Evolutionary conservation across 2,797 vertebrate species (phyloP).

Genomic region (Rhinoraja longicauda): DNA sequence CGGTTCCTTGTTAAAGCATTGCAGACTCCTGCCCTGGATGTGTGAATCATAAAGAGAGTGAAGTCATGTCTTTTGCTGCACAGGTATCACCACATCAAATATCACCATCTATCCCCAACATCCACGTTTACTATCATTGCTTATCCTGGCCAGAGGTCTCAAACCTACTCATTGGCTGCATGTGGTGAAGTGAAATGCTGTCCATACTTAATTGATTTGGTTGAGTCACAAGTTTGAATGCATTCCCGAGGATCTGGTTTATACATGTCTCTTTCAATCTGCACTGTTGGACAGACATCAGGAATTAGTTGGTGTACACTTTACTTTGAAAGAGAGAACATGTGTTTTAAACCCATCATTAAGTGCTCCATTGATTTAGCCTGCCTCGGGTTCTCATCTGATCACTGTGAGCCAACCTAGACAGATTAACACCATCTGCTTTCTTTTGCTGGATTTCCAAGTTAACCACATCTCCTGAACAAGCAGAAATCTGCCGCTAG

Average conservation of each 20-base stretch:
- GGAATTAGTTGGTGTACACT: not conserved
- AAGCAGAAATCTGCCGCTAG: conserved; percentile 52
- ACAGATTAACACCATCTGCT: conserved; percentile 62
- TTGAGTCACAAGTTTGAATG: not conserved
- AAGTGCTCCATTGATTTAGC: not conserved
- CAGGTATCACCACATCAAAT: no score
- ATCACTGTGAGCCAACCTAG: conserved; percentile 72
- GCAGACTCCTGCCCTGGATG: no score
- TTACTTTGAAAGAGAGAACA: not conserved
- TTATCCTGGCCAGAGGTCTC: not conserved
- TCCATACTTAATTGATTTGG: not conserved
- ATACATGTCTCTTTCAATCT: not conserved
- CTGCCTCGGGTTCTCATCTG: conserved; percentile 49
- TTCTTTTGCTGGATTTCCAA: conserved; percentile 67
- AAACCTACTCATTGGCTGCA: not conserved
- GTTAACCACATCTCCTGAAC: conserved; percentile 69
- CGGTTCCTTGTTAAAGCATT: no score
- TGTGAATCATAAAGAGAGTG: no score
- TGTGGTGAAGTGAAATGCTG: not conserved
- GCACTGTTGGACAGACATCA: not conserved
- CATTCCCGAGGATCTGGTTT: not conserved
- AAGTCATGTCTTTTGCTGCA: no score
- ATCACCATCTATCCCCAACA: no score
- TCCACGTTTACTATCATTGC: not conserved
- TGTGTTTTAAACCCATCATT: not conserved